A percentile compares a stretch with the other conserved stretches of the same genome.
Conservation (phyloP, 1,140 invertebrate genomes). For the Calephelis virginiensis region DNA sequence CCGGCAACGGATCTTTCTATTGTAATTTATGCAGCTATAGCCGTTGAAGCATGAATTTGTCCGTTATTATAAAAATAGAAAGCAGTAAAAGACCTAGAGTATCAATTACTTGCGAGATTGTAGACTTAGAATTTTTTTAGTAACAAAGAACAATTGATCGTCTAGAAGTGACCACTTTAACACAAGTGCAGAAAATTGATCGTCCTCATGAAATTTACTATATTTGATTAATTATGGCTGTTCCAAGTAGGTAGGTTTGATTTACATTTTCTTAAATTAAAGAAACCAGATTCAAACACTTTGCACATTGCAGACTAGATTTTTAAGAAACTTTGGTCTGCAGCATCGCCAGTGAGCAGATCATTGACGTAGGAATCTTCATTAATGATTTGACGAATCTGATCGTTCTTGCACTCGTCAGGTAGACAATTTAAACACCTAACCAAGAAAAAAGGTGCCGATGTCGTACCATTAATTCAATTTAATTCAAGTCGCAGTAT, state of each 20-base stretch:
- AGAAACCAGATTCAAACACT: no score
- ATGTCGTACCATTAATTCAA: conserved; percentile 26
- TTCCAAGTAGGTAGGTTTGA: conserved; percentile 6
- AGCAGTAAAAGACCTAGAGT: conserved; percentile 17
- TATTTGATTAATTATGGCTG: conserved; percentile 8
- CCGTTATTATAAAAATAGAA: conserved; percentile 13
- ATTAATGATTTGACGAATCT: conserved; percentile 16
- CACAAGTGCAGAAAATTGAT: conserved; percentile 11
- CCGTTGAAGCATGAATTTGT: conserved; percentile 18
- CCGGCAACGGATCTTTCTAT: conserved; percentile 16
- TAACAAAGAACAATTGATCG: conserved; percentile 16
- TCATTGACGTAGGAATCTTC: conserved; percentile 25
- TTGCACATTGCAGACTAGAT: background rate
- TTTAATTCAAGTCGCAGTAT: conserved; percentile 23
- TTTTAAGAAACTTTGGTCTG: conserved; percentile 4
- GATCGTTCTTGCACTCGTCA: conserved; percentile 13
- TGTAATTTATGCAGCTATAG: conserved; percentile 13
- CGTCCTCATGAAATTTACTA: conserved; percentile 17
- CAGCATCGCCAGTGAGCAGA: conserved; percentile 20
- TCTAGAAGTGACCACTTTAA: conserved; percentile 14
- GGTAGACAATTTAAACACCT: conserved; percentile 13
- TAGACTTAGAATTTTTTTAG: conserved; percentile 6
- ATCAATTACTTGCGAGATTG: conserved; percentile 21
- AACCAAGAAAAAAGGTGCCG: conserved; percentile 22
- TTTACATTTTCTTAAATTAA: no score